Base-by-base conservation (phyloP, 2,888 invertebrate species). In the Lepidocyrtoides sp. region DNA sequence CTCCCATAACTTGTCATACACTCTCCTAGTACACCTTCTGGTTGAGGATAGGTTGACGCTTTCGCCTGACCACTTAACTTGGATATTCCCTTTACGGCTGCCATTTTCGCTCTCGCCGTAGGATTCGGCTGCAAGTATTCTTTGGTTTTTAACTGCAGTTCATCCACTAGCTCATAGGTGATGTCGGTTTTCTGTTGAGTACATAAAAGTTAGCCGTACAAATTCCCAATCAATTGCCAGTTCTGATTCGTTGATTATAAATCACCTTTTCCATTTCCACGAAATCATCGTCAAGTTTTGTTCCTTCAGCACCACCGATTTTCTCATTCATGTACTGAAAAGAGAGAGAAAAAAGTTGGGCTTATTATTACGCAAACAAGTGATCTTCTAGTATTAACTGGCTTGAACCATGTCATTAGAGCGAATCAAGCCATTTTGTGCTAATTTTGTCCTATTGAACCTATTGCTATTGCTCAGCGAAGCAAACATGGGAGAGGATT, bases 241-340 rank as follows among this genome's bases (percentile, higher is more conserved):
- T 36, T 2, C 36, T n/a, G n/a, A n/a, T n/a, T n/a, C n/a, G n/a
- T n/a, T n/a, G n/a, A n/a, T n/a, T n/a, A n/a, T n/a, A 36, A 36
- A 36, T 14, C 96, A 99, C 99, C 96, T 98, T 97, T 96, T 99
- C 99, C 99, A 99, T 99, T 95, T 99, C 99, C 96, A 98, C 97
- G 95, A 99, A 99, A 95, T 99, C 99, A 96, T 99, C 97, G 96
- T 99, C 99, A 95, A 99, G 97, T 96, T 99, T 99, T 94, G 99
- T 99, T 96, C 99, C 99, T 96, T 99, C 99, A 94, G 99, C 99
- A 95, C 99, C 99, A 93, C 99, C 99, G 97, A 99, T 99, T 96
- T 99, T 99, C 96, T 99, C 99, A 95, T 99, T 99, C 96, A 99
- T 98, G 97, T 99, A 99, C 99, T 99, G 96, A n/a, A n/a, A n/a